These are phyloP conservation scores for Malacoraja senta DNA, from an alignment of 2,797 vertebrate species.

Conservation along the genomic window DNA sequence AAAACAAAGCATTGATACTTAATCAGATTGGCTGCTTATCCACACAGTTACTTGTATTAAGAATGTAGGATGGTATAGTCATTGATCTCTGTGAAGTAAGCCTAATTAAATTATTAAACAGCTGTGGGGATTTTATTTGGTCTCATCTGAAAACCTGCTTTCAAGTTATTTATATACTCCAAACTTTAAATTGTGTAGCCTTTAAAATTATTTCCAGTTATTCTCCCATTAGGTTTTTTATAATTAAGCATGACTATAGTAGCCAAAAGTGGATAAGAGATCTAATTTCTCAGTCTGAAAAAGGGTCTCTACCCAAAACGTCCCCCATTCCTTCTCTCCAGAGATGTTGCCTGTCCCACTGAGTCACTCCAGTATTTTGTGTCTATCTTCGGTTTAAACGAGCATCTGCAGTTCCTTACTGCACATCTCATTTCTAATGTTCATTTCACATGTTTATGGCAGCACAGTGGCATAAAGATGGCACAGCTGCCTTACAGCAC, in stretches of 20 bases:
- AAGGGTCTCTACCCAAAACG: no score
- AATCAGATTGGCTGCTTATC: background rate
- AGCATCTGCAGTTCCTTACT: no score
- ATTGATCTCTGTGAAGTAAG: background rate
- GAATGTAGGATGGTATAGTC: background rate
- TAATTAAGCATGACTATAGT: background rate
- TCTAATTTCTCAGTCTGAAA: no score
- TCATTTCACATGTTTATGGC: no score
- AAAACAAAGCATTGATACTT: background rate
- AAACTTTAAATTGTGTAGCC: background rate
- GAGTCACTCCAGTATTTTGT: no score
- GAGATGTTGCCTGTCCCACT: no score
- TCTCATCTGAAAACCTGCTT: background rate
- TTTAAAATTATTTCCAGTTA: background rate
- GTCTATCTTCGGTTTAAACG: no score
- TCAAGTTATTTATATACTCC: background rate
- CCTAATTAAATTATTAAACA: slow-evolving; percentile 10
- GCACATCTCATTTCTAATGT: no score
- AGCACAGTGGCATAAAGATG: no score
- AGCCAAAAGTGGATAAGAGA: background rate
- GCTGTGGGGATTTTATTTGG: background rate
- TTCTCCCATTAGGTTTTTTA: background rate
- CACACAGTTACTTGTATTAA: background rate
- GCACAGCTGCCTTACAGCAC: no score
- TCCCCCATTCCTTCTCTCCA: no score